A percentile compares a stretch with the other conserved stretches of the same genome.
Evolutionary conservation across 1,140 invertebrate genomes (phyloP).

Genomic region (Heliconius nattereri): DNA sequence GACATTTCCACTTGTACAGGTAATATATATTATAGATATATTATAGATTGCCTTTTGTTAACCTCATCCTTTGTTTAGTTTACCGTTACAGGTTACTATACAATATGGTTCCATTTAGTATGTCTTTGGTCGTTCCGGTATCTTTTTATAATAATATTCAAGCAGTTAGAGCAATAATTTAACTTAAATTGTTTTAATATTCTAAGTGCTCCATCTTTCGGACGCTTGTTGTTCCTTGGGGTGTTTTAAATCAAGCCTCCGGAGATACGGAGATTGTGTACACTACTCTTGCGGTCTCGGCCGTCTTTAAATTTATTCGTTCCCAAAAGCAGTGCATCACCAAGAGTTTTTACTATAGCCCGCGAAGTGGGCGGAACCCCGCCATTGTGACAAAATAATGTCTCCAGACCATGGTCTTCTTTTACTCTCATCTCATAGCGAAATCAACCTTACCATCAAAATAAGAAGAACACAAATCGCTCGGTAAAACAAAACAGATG

Average conservation of each 20-base stretch:
- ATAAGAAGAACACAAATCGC: conserved; percentile 50
- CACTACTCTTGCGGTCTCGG: conserved; percentile 55
- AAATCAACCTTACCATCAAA: conserved; percentile 54
- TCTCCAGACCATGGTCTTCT: conserved; percentile 69
- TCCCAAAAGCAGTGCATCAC: conserved; percentile 78
- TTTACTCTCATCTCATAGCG: conserved; percentile 43
- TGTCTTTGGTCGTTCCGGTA: neutral
- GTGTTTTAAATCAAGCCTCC: conserved; percentile 55
- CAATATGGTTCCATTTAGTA: neutral
- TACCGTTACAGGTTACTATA: conserved; percentile 8
- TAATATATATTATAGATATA: conserved; percentile 2
- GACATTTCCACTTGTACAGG: neutral
- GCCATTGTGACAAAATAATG: conserved; percentile 81
- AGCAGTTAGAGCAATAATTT: conserved; percentile 18
- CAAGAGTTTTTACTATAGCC: conserved; percentile 62
- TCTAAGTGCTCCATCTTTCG: conserved; percentile 24
- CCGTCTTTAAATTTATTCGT: conserved; percentile 76
- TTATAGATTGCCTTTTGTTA: conserved; percentile 8
- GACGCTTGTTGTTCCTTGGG: conserved; percentile 53
- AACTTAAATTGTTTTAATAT: conserved; percentile 30
- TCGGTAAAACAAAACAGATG: conserved; percentile 60
- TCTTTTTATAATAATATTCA: neutral
- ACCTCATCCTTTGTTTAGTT: conserved; percentile 4
- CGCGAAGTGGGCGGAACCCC: conserved; percentile 69
- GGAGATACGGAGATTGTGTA: conserved; percentile 60